Conservation (phyloP, 2,113 vertebrate genomes). For the Miniopterus natalensis region DNA sequence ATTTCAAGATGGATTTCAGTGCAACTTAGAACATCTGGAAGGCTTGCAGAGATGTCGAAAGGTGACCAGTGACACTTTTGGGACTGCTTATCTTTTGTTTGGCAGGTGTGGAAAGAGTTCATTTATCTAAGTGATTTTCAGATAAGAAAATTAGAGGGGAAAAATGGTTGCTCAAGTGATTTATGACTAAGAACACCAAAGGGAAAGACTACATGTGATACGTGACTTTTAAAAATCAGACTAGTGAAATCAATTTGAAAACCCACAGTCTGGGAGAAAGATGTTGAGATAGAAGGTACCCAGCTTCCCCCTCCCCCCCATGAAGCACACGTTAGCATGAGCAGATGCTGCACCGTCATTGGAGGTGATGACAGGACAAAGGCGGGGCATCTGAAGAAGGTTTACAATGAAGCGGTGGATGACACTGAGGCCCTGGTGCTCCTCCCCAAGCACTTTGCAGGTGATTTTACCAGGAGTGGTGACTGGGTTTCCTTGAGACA, state of each 20-base stretch:
- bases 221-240: not conserved
- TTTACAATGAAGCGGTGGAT: accelerated
- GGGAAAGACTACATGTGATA: not conserved
- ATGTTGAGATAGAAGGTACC: not conserved
- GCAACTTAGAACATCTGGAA: not conserved
- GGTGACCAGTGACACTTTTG: not conserved
- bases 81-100: not conserved
- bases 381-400: not conserved
- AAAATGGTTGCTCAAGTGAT: not conserved
- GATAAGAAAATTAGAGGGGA: not conserved
- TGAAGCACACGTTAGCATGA: not conserved
- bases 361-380: too few species aligned
- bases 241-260: not conserved
- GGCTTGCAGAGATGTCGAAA: too few species aligned
- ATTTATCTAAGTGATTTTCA: not conserved
- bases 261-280: not conserved
- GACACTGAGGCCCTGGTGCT: not conserved
- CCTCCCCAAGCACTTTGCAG: not conserved
- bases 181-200: not conserved
- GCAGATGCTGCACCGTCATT: accelerated
- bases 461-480: too few species aligned
- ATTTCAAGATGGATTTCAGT: too few species aligned
- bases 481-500: not conserved
- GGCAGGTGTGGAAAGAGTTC: not conserved
- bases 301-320: too few species aligned